Base-by-base conservation (phyloP, 2,113 vertebrate species). In the Saguinus midas region DNA sequence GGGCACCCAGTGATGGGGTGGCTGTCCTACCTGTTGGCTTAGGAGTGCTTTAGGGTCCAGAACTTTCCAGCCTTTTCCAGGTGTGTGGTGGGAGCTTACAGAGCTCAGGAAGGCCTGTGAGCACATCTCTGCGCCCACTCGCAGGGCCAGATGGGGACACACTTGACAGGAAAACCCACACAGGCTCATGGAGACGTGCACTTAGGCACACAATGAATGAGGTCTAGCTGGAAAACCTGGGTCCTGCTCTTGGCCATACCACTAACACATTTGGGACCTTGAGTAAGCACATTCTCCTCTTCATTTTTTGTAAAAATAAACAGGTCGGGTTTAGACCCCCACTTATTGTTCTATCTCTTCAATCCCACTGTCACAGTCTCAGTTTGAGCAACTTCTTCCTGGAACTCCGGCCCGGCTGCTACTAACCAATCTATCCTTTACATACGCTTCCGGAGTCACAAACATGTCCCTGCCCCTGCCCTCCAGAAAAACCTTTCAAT, bases 341-440 rank as follows among this genome's bases (percentile, higher is more conserved):
- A 40, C 43, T 7, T 17, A 18, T 1, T 9, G 14, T 18, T 4
- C 43, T 5, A 23, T 23, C 48, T 25, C n/a, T 21, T 48, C 11
- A 35, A 10, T 16, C 27, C 64, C 27, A 61, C 4, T 6, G 55
- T 64, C 58, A 75, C 13, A 1, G 45, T 35, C 40, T 1, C 2
- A 25, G 58, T 23, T 83, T 40, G 11, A 79, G 43, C n/a, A 27
- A 37, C 2, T 40, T 64, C 27, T 64, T 35, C 14, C 50, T n/a
- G 9, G 72, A 75, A 57, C 37, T 0, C 0, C 18, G 1, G 29
- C 5, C n/a, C 3, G 10, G 82, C 25, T 86, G 3, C 66, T 25
- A 18, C 29, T 14, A 29, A 27, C 61, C 12, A 29, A 13, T 64
- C 40, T 20, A 32, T 3, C 37, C 45, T 68, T 21, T n/a, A 18